Conservation (phyloP, 2,797 vertebrate species). For the Arrhamphus sclerolepis region DNA sequence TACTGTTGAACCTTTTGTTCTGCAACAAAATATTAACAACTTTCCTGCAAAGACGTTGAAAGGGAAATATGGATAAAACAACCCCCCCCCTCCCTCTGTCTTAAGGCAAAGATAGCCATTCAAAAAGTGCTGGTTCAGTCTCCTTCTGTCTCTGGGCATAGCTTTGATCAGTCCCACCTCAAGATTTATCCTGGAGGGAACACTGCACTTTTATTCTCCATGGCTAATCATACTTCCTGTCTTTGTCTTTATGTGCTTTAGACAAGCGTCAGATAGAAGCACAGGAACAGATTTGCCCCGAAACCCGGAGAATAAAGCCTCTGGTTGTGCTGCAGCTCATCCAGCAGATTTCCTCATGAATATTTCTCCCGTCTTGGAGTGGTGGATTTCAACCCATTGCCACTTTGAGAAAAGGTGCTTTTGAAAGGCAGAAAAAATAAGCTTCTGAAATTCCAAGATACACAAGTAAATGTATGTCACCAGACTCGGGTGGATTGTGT, state of each 20-base stretch:
- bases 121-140: slow-evolving; percentile 83
- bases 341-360: slow-evolving; percentile 73
- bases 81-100: slow-evolving; percentile 35
- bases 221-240: slow-evolving; percentile 81
- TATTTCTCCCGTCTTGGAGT: slow-evolving; percentile 68
- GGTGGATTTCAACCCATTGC: slow-evolving; percentile 65
- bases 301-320: slow-evolving; percentile 73
- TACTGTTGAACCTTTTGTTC: slow-evolving; percentile 45
- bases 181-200: slow-evolving; percentile 83
- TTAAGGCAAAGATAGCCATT: slow-evolving; percentile 75
- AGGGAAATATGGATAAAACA: slow-evolving; percentile 68
- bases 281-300: slow-evolving; percentile 75
- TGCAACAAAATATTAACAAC: slow-evolving; percentile 51
- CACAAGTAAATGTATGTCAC: slow-evolving; percentile 2
- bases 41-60: slow-evolving; percentile 57
- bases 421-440: slow-evolving; percentile 38
- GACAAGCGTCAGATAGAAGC: slow-evolving; percentile 75
- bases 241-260: slow-evolving; percentile 80
- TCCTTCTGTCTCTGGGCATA: slow-evolving; percentile 80
- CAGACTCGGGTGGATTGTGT: slow-evolving; percentile 37
- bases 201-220: slow-evolving; percentile 67
- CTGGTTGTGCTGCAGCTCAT: slow-evolving; percentile 73
- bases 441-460: slow-evolving; percentile 37
- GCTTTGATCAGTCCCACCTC: slow-evolving; percentile 85
- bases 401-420: slow-evolving; percentile 53